Conservation (phyloP, 2,888 invertebrate genomes). For the Teleiodes luculella region DNA sequence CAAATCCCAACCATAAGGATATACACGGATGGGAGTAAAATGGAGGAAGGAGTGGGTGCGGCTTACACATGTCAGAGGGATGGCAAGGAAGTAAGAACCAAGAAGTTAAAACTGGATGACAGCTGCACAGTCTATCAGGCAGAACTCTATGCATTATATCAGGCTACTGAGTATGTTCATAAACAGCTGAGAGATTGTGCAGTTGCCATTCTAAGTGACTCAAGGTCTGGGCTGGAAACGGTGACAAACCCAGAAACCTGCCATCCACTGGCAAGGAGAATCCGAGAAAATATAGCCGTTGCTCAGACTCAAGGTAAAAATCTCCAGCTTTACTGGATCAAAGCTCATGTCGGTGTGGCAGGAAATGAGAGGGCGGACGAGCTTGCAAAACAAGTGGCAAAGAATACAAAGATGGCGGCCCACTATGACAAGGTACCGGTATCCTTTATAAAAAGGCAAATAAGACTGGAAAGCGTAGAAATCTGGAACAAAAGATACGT, state of each 20-base stretch:
- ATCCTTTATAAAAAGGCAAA: background rate
- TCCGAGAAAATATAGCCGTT: background rate
- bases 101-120: background rate
- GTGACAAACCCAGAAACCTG: background rate
- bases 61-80: background rate
- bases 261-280: background rate
- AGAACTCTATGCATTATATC: background rate
- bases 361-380: background rate
- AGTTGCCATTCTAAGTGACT: background rate
- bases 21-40: background rate
- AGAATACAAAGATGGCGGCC: background rate
- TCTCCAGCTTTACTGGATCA: background rate
- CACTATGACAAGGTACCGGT: background rate
- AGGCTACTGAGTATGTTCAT: background rate
- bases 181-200: background rate
- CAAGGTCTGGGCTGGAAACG: background rate
- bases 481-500: background rate
- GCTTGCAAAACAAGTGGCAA: background rate
- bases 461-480: background rate
- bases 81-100: background rate
- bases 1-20: background rate
- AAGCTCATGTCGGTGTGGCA: background rate
- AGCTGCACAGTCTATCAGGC: background rate
- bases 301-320: background rate
- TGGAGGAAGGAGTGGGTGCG: background rate